Percentiles rank a stretch among this genome's conserved stretches.
These are phyloP conservation scores for Nestor notabilis DNA, from an alignment of 2,113 vertebrate species.

Conservation along the genomic window DNA sequence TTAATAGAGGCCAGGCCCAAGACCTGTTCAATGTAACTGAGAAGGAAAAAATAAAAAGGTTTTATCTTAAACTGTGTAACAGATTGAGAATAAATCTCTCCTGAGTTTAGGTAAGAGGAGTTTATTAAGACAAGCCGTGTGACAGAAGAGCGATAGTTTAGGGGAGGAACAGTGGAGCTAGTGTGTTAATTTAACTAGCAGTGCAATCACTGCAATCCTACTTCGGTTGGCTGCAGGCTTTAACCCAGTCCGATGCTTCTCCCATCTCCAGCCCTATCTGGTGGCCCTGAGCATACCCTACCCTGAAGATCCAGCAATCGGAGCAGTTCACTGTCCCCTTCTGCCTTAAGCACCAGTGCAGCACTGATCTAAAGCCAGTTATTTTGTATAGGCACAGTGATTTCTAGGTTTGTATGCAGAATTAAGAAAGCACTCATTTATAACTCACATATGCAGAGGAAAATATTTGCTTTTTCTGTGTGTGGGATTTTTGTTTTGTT, in stretches of 20 bases:
- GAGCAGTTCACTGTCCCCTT: background rate
- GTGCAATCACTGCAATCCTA: accelerated
- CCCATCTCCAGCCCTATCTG: background rate
- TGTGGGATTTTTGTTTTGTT: too few relatives aligned
- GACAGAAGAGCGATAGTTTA: background rate
- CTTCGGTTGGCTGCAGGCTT: background rate
- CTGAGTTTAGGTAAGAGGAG: background rate
- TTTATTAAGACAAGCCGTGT: background rate
- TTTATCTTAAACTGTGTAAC: background rate
- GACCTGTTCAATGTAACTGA: background rate
- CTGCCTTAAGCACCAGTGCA: background rate
- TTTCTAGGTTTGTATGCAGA: background rate
- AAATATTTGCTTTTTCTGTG: background rate
- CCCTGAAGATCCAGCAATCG: background rate
- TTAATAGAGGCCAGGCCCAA: background rate
- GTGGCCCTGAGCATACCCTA: background rate
- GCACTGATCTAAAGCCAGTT: background rate
- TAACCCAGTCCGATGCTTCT: background rate
- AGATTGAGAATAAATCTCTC: background rate
- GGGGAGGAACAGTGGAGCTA: too few relatives aligned
- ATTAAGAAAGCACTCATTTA: background rate
- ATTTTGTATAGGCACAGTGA: background rate
- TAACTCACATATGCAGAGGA: background rate
- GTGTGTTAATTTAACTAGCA: background rate
- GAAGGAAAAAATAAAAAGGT: background rate